Percentiles rank a stretch among this genome's conserved stretches.
These are phyloP conservation scores for Sebastes matsubarae DNA, from an alignment of 2,797 vertebrate genomes.

Conservation along the genomic window DNA sequence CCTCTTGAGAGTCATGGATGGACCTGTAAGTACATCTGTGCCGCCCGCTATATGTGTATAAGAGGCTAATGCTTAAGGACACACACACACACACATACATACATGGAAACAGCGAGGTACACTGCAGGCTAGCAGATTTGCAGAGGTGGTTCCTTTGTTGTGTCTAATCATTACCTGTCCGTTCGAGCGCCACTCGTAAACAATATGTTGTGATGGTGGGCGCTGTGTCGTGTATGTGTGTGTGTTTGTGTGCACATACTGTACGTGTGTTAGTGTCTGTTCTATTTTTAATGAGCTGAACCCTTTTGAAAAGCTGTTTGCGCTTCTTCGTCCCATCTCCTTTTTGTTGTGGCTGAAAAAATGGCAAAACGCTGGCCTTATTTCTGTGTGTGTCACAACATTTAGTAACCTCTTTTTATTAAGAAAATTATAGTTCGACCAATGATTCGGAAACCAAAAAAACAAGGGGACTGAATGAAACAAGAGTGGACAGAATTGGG, in stretches of 20 bases:
- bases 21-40: constrained; percentile 55
- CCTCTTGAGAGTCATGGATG: constrained; percentile 58
- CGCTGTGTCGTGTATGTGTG: neutral
- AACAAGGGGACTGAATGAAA: neutral
- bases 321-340: constrained; percentile 38
- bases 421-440: neutral
- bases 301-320: constrained; percentile 42
- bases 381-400: constrained; percentile 13
- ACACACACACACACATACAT: constrained; percentile 1
- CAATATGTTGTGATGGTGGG: constrained; percentile 53
- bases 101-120: neutral
- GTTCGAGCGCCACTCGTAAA: constrained; percentile 56
- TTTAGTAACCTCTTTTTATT: constrained; percentile 1
- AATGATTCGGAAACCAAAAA: neutral
- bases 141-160: constrained; percentile 71
- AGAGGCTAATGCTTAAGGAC: constrained; percentile 17
- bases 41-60: constrained; percentile 20
- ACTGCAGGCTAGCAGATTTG: constrained; percentile 44
- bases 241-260: neutral
- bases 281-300: constrained; percentile 73
- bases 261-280: constrained; percentile 24
- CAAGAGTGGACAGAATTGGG: neutral
- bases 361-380: constrained; percentile 25
- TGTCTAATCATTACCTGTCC: constrained; percentile 75
- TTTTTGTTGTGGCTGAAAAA: constrained; percentile 33